Evolutionary conservation across 2,888 invertebrate species (phyloP), one percentile per base, ranked within the genome.

Genomic region (Clusia tigrina): DNA sequence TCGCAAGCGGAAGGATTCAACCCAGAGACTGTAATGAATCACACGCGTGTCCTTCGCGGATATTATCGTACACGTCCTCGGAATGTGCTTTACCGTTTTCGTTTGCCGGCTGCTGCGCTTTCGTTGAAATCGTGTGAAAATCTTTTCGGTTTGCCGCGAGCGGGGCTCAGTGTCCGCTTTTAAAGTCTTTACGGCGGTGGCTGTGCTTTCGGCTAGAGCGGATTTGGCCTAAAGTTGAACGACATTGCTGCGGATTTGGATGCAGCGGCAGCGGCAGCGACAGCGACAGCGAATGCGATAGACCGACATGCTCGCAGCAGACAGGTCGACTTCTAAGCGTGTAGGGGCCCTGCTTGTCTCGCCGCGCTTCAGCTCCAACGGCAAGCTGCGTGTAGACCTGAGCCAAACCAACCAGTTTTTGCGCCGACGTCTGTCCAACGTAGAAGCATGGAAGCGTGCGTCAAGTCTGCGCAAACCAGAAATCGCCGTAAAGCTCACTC

Each of bases 101-200:
- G 32, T 9, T 32, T 12, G 32, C 12, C 32, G 32, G 6, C 12
- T 12, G 32, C 32, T 32, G 6, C 32, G 12, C 42, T 42, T 58
- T 61, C 10, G 32, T n/a, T 55, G 54, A 20, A 55, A 58, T 64
- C 60, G 24, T 18, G 22, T 54, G 37, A 42, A 58, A 62, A 63
- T 63, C 55, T 67, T 63, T 65, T 59, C 32, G 63, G 32, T 54
- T 54, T 54, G 61, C 60, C 53, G 65, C 60, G 37, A 53, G n/a
- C n/a, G n/a, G n/a, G n/a, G n/a, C n/a, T n/a, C n/a, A n/a, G n/a
- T n/a, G n/a, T n/a, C n/a, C n/a, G n/a, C n/a, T n/a, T n/a, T n/a
- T n/a, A n/a, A n/a, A n/a, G n/a, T n/a, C n/a, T n/a, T n/a, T n/a
- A n/a, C n/a, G 65, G 62, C 60, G 54, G 12, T 9, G 17, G 24